Evolutionary conservation across 2,888 invertebrate species (phyloP), one percentile per base, ranked within the genome.

Genomic region (Ctenicera cuprea): DNA sequence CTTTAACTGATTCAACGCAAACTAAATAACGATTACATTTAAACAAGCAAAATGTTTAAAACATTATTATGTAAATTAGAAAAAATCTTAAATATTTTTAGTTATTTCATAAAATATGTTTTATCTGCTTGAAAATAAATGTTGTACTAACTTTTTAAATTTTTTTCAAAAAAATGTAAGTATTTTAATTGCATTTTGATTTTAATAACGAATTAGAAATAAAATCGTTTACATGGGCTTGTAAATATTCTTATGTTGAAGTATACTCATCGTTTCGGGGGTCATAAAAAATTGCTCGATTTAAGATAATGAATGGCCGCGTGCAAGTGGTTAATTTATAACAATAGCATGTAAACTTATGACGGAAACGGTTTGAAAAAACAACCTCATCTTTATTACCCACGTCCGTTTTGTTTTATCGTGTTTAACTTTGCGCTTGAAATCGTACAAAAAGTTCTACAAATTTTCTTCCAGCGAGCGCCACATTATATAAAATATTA

Each of bases 401-500:
- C 16, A 12, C 30, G 22, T 63, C 26, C n/a, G 45, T 45, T 63
- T 45, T 45, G 45, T 63, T 57, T 62, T n/a, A 30, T 22, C 59
- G 37, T 37, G 59, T 59, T 59, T 59, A 59, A 38, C 16, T 16
- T 33, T 14, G 16, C 26, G 26, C 57, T 59, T 3, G 20, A 62
- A 43, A 62, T 62, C 20, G 62, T 62, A 62, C 41, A 62, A 62
- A n/a, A 59, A 62, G 62, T 62, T 62, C 26, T 43, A 41, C 22
- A 62, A 62, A 62, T 43, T 62, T 62, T 11, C 57, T 18, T 33
- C 26, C 37, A 38, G 26, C 26, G 26, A 38, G 26, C 26, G 26
- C 43, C 20, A 14, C 43, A 54, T 66, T 66, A 66, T n/a, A n/a
- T 54, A 38, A 66, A 65, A 65, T 45, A 65, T 65, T 48, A 52